A percentile compares a stretch with the other conserved stretches of the same genome.
Evolutionary conservation across 2,888 invertebrate genomes (phyloP).

Genomic region (Chaetoderma sp.): DNA sequence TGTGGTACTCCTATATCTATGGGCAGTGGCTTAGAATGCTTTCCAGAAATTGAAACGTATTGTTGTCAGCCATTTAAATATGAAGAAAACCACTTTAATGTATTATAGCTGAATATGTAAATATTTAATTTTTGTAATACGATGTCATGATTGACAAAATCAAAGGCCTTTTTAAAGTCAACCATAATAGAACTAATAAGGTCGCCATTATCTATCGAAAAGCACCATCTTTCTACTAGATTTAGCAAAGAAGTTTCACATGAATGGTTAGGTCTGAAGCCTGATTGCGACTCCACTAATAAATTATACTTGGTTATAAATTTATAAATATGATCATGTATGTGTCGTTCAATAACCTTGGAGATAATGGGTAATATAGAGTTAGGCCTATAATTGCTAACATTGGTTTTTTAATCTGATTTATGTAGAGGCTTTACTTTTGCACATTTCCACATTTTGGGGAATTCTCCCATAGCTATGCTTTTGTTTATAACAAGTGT

Average conservation of each 20-base stretch:
- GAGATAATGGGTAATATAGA: neutral
- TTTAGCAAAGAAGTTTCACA: neutral
- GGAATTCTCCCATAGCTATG: no score
- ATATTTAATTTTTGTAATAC: neutral
- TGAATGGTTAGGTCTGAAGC: neutral
- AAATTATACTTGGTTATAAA: neutral
- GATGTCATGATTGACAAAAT: neutral
- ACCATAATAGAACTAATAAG: neutral
- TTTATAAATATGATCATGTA: neutral
- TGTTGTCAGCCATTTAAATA: neutral
- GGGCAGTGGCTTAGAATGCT: neutral
- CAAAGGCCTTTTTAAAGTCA: constrained; percentile 2
- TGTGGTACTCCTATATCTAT: neutral
- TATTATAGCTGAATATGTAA: neutral
- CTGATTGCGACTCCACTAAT: neutral
- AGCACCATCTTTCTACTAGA: neutral
- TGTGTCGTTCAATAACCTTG: neutral
- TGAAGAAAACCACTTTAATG: neutral
- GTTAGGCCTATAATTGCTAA: neutral
- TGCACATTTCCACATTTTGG: no score
- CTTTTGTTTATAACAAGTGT: no score
- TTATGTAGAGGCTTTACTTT: no score
- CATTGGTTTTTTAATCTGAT: no score
- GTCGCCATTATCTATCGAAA: neutral
- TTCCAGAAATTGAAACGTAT: neutral